A percentile compares a stretch with the other conserved stretches of the same genome.
These are phyloP conservation scores for Drosophila jambulina DNA, from an alignment of 1,140 invertebrate species.

Conservation along the genomic window DNA sequence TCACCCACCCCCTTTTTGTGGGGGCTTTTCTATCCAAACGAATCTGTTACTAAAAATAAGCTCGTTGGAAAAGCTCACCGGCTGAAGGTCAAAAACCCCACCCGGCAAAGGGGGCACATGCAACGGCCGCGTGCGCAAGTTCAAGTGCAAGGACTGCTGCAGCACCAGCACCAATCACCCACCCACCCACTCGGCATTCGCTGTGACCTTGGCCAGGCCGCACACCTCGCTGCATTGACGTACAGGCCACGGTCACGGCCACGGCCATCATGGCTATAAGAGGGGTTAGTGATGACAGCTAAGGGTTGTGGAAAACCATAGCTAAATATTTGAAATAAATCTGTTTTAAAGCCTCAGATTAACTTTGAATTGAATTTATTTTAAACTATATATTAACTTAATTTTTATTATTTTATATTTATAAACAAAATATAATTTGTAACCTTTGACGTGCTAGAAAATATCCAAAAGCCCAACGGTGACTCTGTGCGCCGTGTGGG, in stretches of 20 bases:
- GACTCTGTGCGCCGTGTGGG: constrained; percentile 25
- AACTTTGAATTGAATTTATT: not conserved
- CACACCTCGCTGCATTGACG: constrained; percentile 60
- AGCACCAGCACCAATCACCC: not conserved
- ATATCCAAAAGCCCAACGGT: not conserved
- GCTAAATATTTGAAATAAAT: not conserved
- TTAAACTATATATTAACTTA: too few relatives aligned
- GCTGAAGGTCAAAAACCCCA: constrained; percentile 74
- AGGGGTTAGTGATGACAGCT: not conserved
- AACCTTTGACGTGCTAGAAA: not conserved
- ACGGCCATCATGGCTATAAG: not conserved
- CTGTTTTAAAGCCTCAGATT: not conserved
- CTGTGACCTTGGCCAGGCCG: constrained; percentile 41
- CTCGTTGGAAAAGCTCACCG: constrained; percentile 64
- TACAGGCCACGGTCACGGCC: constrained; percentile 57
- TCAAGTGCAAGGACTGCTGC: constrained; percentile 76
- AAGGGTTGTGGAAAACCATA: not conserved
- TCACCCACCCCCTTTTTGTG: not conserved
- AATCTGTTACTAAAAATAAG: constrained; percentile 75
- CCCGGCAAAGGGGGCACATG: constrained; percentile 61
- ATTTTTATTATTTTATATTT: not conserved
- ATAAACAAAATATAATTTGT: not conserved
- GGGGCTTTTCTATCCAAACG: constrained; percentile 20
- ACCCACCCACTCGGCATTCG: constrained; percentile 4
- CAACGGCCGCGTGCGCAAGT: constrained; percentile 76